Evolutionary conservation across 2,888 invertebrate genomes (phyloP).

Genomic region (Ophioninae sp.): DNA sequence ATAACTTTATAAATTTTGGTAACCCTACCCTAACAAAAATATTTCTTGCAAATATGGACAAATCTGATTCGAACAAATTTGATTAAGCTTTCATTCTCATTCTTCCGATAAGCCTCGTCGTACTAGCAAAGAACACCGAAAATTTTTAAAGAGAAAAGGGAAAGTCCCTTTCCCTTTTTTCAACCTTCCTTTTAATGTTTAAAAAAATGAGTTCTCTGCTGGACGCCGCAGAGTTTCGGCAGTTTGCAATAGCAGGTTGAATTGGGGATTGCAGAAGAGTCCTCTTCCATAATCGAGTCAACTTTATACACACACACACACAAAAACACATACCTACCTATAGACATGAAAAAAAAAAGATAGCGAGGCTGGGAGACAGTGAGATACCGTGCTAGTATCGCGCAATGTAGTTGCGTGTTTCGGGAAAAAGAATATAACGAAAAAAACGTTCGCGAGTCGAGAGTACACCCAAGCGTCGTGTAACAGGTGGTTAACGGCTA

Average conservation of each 20-base stretch:
- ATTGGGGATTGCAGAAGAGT: slow-evolving; percentile 17
- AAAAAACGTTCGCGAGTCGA: slow-evolving; percentile 55
- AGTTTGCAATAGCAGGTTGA: slow-evolving; percentile 20
- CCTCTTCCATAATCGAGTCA: slow-evolving; percentile 2
- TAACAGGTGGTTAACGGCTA: slow-evolving; percentile 79
- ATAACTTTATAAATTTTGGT: too few species aligned
- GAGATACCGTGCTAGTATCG: not conserved
- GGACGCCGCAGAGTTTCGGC: not conserved
- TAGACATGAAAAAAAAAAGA: slow-evolving; percentile 8
- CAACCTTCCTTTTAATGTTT: not conserved
- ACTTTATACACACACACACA: not conserved
- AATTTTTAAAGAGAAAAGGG: too few species aligned
- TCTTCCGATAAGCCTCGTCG: too few species aligned
- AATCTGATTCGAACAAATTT: too few species aligned
- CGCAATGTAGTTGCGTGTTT: slow-evolving; percentile 69
- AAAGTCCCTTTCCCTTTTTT: too few species aligned
- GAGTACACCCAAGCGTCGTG: slow-evolving; percentile 68
- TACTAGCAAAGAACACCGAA: too few species aligned
- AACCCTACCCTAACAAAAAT: too few species aligned
- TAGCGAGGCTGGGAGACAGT: not conserved
- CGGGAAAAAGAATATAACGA: slow-evolving; percentile 65
- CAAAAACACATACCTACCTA: not conserved
- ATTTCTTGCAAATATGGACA: too few species aligned
- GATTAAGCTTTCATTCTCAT: too few species aligned
- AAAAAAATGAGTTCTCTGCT: not conserved